phyloP scores from a whole-genome alignment of 1,140 invertebrate species.

The Dreissena polymorpha region DNA sequence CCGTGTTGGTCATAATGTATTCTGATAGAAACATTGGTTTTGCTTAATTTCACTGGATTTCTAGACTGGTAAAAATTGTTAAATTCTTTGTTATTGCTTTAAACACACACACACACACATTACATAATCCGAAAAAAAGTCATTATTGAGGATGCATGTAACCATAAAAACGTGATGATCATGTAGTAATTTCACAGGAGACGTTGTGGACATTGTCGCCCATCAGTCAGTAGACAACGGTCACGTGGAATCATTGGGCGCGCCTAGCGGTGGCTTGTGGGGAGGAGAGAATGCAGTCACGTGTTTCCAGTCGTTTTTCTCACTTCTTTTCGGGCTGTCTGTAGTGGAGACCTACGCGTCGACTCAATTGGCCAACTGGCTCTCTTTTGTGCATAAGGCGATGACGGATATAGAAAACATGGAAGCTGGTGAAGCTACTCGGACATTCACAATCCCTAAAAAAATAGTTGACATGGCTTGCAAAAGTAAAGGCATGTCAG shows the following conservation, averaged over 20 bases:
- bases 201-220: slow-evolving; percentile 20
- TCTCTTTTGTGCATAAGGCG: background rate
- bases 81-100: background rate
- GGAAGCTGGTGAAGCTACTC: background rate
- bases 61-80: background rate
- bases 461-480: background rate
- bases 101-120: background rate
- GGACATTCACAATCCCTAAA: slow-evolving; percentile 7
- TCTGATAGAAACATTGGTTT: too few relatives aligned
- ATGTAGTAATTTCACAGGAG: slow-evolving; percentile 31
- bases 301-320: slow-evolving; percentile 35
- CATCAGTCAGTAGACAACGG: slow-evolving; percentile 34
- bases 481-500: slow-evolving; percentile 15
- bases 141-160: background rate
- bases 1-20: too few relatives aligned
- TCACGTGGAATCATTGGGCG: slow-evolving; percentile 6
- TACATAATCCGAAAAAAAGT: background rate
- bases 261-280: slow-evolving; percentile 45
- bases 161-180: background rate
- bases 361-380: slow-evolving; percentile 3
- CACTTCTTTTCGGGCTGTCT: slow-evolving; percentile 27
- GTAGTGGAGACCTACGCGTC: slow-evolving; percentile 1
- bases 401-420: slow-evolving; percentile 12
- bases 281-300: slow-evolving; percentile 10
- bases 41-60: background rate